Base-by-base conservation (phyloP, 1,140 invertebrate genomes). In the Drosophila micromelanica region DNA sequence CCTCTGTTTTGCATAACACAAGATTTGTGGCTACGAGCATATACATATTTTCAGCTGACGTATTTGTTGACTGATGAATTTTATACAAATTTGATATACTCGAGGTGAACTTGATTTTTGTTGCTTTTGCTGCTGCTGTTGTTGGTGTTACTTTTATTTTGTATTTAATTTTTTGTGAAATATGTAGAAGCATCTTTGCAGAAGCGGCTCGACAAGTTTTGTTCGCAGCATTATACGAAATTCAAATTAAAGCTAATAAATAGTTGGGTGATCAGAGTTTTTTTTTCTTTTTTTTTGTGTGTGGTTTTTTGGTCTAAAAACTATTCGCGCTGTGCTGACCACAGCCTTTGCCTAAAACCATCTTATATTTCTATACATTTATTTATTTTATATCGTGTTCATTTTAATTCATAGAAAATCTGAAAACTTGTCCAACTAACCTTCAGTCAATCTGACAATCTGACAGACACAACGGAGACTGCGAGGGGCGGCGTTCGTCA, bases 171-270 rank as follows among this genome's bases (percentile, higher is more conserved):
- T 37, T 69, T 38, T 70, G 43, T 70, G 74, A 64, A 70, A 57
- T 69, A 69, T 69, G 65, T 86, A 86, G 82, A 86, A 86, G 82
- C 84, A 86, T 87, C 82, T 87, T 84, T 76, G 82, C 78, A 86
- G 78, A 87, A 87, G 78, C 82, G 70, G 78, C 68, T 64, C 72
- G 73, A 86, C 82, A 49, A 86, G 82, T 86, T 86, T 86, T 70
- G 72, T 80, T 73, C 76, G 57, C 75, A 77, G 38, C 62, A 76
- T 82, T 70, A 76, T 81, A 85, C 78, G 70, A 86, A 86, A 86
- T 86, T 86, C 78, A 86, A 86, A 86, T 86, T 86, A 86, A 86
- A 86, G 75, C 84, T 86, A 86, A 86, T 86, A 86, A 87, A 86
- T 86, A 86, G 75, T 89, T 86, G 73, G 84, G 82, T 78, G 77